A percentile compares a stretch with the other conserved stretches of the same genome.
phyloP scores from a whole-genome alignment of 2,797 vertebrate genomes.

The Macrochelys suwanniensis region DNA sequence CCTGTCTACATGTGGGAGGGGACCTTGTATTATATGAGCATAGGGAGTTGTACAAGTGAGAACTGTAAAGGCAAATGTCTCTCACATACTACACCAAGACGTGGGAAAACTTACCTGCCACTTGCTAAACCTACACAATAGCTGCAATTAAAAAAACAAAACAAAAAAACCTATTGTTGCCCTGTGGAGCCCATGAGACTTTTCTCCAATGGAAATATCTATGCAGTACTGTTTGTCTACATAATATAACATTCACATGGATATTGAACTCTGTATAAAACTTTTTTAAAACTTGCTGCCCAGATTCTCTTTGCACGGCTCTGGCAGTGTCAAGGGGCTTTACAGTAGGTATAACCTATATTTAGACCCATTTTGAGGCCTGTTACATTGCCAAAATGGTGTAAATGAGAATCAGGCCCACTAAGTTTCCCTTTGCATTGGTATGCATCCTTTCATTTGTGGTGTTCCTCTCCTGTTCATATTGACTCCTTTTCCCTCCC shows the following conservation, averaged over 20 bases:
- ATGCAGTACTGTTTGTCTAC: too few relatives aligned
- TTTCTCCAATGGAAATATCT: neutral
- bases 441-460: neutral
- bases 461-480: neutral
- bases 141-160: neutral
- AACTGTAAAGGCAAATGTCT: neutral
- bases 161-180: too few relatives aligned
- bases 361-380: fast-evolving
- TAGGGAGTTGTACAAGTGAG: neutral
- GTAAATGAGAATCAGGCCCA: neutral
- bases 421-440: neutral
- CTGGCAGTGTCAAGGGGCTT: neutral
- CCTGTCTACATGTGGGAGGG: neutral
- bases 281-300: fast-evolving
- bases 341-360: fast-evolving
- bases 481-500: neutral
- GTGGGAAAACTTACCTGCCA: neutral
- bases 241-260: too few relatives aligned
- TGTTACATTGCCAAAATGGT: fast-evolving
- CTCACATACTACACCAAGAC: fast-evolving
- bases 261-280: fast-evolving
- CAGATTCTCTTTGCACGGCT: fast-evolving
- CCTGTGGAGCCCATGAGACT: neutral
- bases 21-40: neutral
- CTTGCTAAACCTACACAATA: fast-evolving